phyloP scores from a whole-genome alignment of 2,888 invertebrate species.

The Oligia strigilis region DNA sequence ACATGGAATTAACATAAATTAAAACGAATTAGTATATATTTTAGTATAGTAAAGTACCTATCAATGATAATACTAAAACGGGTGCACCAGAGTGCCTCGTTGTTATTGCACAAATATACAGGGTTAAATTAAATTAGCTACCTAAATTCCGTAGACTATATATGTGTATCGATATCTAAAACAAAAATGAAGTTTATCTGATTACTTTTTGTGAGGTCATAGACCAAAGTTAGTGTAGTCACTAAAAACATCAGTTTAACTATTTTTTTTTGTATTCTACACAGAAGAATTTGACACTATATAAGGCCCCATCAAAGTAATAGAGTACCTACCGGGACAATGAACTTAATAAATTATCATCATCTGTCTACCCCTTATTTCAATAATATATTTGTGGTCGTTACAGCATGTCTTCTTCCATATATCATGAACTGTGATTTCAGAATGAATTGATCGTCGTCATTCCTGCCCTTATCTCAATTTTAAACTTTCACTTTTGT shows the following conservation, averaged over 20 bases:
- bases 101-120: slow-evolving; percentile 2
- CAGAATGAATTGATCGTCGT: background rate
- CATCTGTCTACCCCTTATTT: background rate
- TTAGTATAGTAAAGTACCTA: background rate
- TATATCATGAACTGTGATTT: background rate
- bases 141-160: background rate
- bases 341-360: background rate
- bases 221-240: background rate
- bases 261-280: background rate
- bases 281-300: background rate
- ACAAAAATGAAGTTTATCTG: background rate
- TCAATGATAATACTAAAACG: background rate
- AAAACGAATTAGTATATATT: slow-evolving; percentile 20
- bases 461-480: background rate
- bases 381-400: background rate
- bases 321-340: background rate
- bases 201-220: background rate
- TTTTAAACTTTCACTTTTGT: background rate
- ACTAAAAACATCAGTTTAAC: background rate
- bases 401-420: background rate
- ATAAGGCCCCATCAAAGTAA: slow-evolving; percentile 1
- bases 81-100: background rate
- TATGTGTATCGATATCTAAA: background rate
- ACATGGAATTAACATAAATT: slow-evolving; percentile 45
- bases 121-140: background rate